These are phyloP conservation scores for Drosophila longiperda DNA, from an alignment of 2,888 invertebrate genomes.

Conservation along the genomic window DNA sequence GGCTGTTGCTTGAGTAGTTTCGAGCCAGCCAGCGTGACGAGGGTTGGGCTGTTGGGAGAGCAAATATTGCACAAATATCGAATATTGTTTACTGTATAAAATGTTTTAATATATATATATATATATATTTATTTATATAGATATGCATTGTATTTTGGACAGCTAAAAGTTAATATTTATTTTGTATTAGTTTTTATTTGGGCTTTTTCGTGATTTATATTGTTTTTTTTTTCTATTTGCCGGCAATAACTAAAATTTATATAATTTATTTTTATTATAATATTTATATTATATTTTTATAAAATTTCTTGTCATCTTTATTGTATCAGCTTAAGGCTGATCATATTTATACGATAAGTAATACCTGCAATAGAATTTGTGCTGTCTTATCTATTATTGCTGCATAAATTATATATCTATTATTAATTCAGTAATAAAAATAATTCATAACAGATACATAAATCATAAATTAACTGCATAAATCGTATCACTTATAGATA, in stretches of 20 bases:
- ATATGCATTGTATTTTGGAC: neutral
- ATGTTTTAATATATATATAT: too few relatives aligned
- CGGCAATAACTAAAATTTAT: too few relatives aligned
- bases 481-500: neutral
- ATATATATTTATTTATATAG: neutral
- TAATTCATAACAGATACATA: neutral
- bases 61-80: constrained; percentile 16
- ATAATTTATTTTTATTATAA: too few relatives aligned
- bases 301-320: neutral
- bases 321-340: neutral
- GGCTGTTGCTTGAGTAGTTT: constrained; percentile 51
- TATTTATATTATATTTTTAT: too few relatives aligned
- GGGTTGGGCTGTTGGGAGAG: constrained; percentile 8
- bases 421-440: neutral
- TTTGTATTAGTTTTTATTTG: neutral
- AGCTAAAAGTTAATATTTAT: neutral
- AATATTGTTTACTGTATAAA: constrained; percentile 14
- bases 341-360: neutral
- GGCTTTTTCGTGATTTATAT: neutral
- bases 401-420: neutral
- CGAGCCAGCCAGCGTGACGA: constrained; percentile 21
- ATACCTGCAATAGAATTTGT: neutral
- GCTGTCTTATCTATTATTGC: neutral
- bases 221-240: neutral
- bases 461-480: neutral